A percentile compares a stretch with the other conserved stretches of the same genome.
These are phyloP conservation scores for Lynx canadensis DNA, from an alignment of 2,113 vertebrate genomes.

Conservation along the genomic window DNA sequence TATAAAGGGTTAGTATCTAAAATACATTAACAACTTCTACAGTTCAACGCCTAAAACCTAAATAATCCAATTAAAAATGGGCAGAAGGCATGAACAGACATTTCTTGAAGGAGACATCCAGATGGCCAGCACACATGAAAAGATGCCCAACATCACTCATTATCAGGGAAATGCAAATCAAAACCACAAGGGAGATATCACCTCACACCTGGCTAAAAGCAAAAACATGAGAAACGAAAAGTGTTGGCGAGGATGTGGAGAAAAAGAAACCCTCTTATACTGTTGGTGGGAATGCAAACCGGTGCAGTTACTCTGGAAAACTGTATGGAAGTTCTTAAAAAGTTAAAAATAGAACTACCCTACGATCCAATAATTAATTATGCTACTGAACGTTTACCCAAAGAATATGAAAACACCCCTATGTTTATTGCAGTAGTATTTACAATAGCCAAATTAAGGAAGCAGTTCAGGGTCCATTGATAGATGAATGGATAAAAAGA, in stretches of 20 bases:
- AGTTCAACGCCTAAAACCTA: neutral
- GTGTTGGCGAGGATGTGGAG: neutral
- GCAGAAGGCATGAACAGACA: neutral
- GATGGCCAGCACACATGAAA: neutral
- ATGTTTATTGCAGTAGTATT: neutral
- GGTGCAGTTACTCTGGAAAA: neutral
- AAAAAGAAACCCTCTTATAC: neutral
- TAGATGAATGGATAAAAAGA: neutral
- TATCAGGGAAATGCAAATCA: neutral
- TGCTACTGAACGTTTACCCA: neutral
- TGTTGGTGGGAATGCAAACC: neutral
- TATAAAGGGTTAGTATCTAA: neutral
- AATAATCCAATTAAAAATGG: neutral
- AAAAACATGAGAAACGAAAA: neutral
- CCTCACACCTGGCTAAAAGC: neutral
- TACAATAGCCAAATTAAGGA: neutral
- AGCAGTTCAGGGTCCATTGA: neutral
- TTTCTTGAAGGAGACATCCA: neutral
- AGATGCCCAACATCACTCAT: neutral
- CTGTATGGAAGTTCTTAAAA: neutral
- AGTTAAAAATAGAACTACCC: neutral
- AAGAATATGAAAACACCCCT: neutral
- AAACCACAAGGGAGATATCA: neutral
- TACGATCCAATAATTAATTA: neutral
- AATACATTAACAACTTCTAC: neutral